Conservation (phyloP, 2,888 invertebrate genomes). For the Mythimna albipuncta region DNA sequence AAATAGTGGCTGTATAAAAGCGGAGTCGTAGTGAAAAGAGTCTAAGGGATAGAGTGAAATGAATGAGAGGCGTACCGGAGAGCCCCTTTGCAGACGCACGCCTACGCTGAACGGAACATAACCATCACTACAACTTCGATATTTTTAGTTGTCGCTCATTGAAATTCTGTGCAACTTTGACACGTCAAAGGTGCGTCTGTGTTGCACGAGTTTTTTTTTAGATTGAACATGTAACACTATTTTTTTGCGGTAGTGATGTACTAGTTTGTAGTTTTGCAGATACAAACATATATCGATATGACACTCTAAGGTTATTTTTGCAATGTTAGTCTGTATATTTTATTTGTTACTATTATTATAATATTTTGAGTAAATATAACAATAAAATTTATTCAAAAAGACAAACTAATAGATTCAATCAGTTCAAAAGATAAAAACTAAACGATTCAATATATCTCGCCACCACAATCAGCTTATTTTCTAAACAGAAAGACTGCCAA, state of each 20-base stretch:
- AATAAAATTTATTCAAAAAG: neutral
- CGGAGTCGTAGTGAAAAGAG: conserved; percentile 54
- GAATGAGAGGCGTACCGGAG: conserved; percentile 62
- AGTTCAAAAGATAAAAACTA: neutral
- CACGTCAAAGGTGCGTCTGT: conserved; percentile 54
- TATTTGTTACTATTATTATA: no score
- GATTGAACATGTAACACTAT: conserved; percentile 44
- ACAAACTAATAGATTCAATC: neutral
- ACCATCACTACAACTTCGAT: conserved; percentile 51
- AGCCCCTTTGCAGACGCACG: conserved; percentile 51
- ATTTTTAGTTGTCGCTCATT: conserved; percentile 58
- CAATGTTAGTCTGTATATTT: neutral
- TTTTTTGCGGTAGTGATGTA: conserved; percentile 29
- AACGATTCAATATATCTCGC: neutral
- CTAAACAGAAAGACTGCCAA: neutral
- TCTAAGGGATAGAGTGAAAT: conserved; percentile 56
- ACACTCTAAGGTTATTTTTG: neutral
- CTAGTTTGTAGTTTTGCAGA: neutral
- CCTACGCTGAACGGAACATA: conserved; percentile 29
- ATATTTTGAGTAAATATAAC: no score
- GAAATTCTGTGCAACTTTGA: conserved; percentile 54
- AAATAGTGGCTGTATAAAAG: conserved; percentile 49
- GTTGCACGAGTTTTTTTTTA: conserved; percentile 45
- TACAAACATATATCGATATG: neutral
- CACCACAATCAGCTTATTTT: neutral